These are phyloP conservation scores for Paramacrobiotus metropolitanus DNA, from an alignment of 1,140 invertebrate genomes.

Conservation along the genomic window DNA sequence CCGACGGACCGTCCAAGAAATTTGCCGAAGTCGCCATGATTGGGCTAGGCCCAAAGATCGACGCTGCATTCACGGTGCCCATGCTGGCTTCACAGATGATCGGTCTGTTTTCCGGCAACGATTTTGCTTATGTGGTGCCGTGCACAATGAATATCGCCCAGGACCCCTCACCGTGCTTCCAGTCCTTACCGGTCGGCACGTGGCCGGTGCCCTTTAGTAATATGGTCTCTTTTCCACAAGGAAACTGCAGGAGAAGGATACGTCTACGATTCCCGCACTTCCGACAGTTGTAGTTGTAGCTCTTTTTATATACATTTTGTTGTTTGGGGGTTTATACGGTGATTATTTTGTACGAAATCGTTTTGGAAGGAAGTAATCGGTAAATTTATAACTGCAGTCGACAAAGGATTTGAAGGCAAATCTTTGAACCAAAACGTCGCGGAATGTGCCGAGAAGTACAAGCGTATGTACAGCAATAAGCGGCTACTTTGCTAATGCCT, in stretches of 20 bases:
- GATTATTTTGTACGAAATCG: too few species aligned
- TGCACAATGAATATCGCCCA: neutral
- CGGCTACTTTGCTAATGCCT: too few species aligned
- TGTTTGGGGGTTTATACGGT: too few species aligned
- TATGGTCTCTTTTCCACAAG: neutral
- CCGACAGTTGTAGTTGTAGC: neutral
- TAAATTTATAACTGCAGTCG: too few species aligned
- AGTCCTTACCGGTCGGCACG: neutral
- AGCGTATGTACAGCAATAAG: too few species aligned
- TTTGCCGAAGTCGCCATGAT: neutral
- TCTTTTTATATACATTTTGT: too few species aligned
- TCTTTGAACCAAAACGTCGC: too few species aligned
- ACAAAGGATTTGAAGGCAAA: too few species aligned
- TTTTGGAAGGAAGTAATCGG: too few species aligned
- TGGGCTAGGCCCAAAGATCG: neutral
- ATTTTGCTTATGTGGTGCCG: neutral
- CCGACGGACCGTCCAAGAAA: neutral
- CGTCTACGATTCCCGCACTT: neutral
- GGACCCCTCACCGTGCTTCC: neutral
- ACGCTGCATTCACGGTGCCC: conserved; percentile 1
- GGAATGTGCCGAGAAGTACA: too few species aligned
- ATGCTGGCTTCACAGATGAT: neutral
- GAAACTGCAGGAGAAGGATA: neutral
- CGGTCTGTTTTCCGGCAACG: neutral
- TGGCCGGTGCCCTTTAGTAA: neutral